Base-by-base conservation (phyloP, 2,888 invertebrate species). In the Listrodromus nycthemerus region DNA sequence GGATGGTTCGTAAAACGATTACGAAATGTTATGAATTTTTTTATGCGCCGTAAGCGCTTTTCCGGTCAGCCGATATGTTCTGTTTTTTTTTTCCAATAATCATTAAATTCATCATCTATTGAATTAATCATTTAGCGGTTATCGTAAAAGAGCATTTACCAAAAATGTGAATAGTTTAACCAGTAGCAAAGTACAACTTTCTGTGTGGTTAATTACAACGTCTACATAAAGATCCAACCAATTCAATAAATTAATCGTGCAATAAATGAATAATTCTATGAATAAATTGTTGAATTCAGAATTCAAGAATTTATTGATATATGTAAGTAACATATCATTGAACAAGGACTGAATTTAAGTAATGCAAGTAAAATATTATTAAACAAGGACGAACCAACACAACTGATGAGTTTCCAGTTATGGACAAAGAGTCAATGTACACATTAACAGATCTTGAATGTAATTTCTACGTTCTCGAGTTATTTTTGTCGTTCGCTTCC, bases 1-100 rank as follows among this genome's bases (percentile, higher is more conserved):
- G 50, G 50, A 50, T 50, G 50, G n/a, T n/a, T 50, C 50, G 50
- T 50, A 5, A 19, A 50, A n/a, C 16, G 50, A 50, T 50, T 50
- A 50, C 50, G 50, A 50, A 50, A 50, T 50, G 50, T 50, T 50
- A 6, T n/a, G 4, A n/a, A n/a, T 50, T 50, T 50, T 37, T 30
- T 30, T 10, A 37, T 37, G 10, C 37, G 10, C 37, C 10, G 37
- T 10, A 37, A 37, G 37, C 37, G 37, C 50, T 50, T 50, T 50
- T 19, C 45, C 16, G 45, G 16, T 48, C 50, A n/a, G 10, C 10
- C 37, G 10, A 37, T 10, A 37, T 37, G 10, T 10, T 37, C 10
- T 10, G 33, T 1, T 10, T 37, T 10, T 37, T 37, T 37, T 2
- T 37, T 37, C 37, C 37, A 30, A 30, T 37, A 37, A 37, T 33